These are phyloP conservation scores for Nicator chloris DNA, from an alignment of 2,113 vertebrate species.

Conservation along the genomic window DNA sequence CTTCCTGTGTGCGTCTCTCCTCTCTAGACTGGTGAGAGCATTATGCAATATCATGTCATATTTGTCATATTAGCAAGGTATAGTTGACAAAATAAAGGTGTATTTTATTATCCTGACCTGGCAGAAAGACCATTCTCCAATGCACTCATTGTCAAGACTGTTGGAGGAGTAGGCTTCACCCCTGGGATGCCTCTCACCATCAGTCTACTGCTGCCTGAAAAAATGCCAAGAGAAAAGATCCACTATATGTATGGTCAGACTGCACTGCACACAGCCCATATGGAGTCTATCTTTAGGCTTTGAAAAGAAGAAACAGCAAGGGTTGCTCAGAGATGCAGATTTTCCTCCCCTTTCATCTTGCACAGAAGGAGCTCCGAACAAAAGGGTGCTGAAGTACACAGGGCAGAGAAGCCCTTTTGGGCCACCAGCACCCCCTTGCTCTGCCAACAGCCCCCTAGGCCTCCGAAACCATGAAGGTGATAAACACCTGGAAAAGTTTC, in stretches of 20 bases:
- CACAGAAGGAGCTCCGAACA: background rate
- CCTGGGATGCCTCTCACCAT: background rate
- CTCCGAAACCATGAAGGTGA: background rate
- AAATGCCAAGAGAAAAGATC: background rate
- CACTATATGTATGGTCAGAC: background rate
- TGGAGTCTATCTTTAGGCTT: slow-evolving; percentile 45
- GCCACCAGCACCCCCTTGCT: background rate
- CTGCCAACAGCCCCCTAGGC: rapidly evolving
- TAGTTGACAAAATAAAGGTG: background rate
- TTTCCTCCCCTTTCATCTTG: background rate
- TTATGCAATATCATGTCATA: background rate
- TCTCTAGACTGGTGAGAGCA: background rate
- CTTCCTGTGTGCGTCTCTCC: background rate
- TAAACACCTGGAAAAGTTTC: background rate
- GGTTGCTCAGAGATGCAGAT: slow-evolving; percentile 25
- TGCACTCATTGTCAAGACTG: background rate
- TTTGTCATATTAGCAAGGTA: background rate
- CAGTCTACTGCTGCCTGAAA: background rate
- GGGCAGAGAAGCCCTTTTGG: background rate
- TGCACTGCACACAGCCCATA: background rate
- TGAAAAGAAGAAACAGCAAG: background rate
- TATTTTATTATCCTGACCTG: background rate
- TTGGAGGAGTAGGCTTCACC: background rate
- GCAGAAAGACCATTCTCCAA: background rate
- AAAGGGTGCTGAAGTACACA: rapidly evolving